phyloP scores from a whole-genome alignment of 2,888 invertebrate species.

The Hemistola chrysoprasaria region DNA sequence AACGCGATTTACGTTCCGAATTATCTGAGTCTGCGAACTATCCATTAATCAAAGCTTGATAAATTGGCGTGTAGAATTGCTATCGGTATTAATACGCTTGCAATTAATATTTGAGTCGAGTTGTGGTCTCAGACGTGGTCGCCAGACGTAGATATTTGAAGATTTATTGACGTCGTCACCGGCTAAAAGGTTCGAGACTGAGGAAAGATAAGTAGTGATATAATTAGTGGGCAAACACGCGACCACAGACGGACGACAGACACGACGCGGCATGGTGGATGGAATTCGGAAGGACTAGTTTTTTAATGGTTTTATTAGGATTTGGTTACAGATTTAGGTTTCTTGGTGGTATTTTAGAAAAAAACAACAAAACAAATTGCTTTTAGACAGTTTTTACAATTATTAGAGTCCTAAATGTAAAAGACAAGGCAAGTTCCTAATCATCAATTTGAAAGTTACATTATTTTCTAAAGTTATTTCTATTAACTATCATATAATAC shows the following conservation, averaged over 20 bases:
- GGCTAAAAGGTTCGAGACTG: slow-evolving; percentile 72
- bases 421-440: too few relatives aligned
- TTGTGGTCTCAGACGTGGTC: slow-evolving; percentile 17
- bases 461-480: too few relatives aligned
- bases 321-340: too few relatives aligned
- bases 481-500: too few relatives aligned
- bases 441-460: too few relatives aligned
- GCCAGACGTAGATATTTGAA: slow-evolving; percentile 51
- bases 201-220: slow-evolving; percentile 63
- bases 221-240: slow-evolving; percentile 72
- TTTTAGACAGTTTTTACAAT: too few relatives aligned
- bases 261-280: too few relatives aligned
- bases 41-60: slow-evolving; percentile 34
- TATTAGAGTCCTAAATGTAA: too few relatives aligned
- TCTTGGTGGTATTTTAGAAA: too few relatives aligned
- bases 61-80: slow-evolving; percentile 29
- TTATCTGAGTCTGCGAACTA: slow-evolving; percentile 17
- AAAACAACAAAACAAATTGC: too few relatives aligned
- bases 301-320: too few relatives aligned
- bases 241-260: slow-evolving; percentile 67
- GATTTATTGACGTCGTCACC: slow-evolving; percentile 71
- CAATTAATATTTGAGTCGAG: slow-evolving; percentile 55
- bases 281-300: slow-evolving; percentile 24
- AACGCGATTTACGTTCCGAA: too few relatives aligned
- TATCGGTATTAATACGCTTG: slow-evolving; percentile 59